Base-by-base conservation (phyloP, 2,797 vertebrate genomes). In the Cyclura pinguis region DNA sequence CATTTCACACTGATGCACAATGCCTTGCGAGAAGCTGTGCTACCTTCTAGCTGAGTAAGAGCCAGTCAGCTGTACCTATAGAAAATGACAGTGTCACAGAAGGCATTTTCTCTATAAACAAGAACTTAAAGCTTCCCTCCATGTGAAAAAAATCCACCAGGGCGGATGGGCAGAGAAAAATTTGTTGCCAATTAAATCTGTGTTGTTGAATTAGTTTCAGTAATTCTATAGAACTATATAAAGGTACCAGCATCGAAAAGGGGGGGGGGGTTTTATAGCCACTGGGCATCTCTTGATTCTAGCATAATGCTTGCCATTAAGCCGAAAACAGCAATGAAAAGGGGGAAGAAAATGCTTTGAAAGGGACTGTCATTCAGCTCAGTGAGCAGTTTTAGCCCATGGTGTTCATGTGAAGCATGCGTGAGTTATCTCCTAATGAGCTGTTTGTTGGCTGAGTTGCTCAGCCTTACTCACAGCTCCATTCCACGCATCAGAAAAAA, bases 251-350 rank as follows among this genome's bases (percentile, higher is more conserved):
- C 9, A 29, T 67, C n/a, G 52, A 35, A 35, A 7, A 13, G 1
- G 20, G 12, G 27, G 16, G 4, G 24, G 12, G 3, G 6, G 0
- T 0, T 77, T 32, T 89, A 64, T 55, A 85, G 76, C 83, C 83
- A 14, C n/a, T 22, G 35, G 50, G n/a, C 74, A 80, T 80, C 35
- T 85, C 83, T 57, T 38, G 27, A 27, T 77, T 50, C 32, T 47
- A 50, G 32, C 7, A 18, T 55, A 85, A 80, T 90, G 64, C 83
- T 73, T 55, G 27, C 76, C 12, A 72, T 85, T 89, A 59, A 38
- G 16, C 52, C 47, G 27, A 50, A 72, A 80, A 80, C 18, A n/a
- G 52, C 72, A 80, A 27, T 74, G 42, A 74, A 92, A 85, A 88
- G n/a, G n/a, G 77, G n/a, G 77, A 80, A 22, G 7, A 42, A 82